These are phyloP conservation scores for Discoglossus pictus DNA, from an alignment of 2,797 vertebrate species.

Conservation along the genomic window DNA sequence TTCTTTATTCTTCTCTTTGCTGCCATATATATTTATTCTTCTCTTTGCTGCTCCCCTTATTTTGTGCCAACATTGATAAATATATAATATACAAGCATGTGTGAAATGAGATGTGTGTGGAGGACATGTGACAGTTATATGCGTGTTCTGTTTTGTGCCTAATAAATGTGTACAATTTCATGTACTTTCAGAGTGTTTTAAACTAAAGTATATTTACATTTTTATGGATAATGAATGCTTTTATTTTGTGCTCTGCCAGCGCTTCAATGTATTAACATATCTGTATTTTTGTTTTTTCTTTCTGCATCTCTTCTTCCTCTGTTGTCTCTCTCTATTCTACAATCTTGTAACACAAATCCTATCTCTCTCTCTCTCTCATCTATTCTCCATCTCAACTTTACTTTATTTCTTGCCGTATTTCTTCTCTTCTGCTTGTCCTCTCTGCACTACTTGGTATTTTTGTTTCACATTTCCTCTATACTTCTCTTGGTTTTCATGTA, in stretches of 20 bases:
- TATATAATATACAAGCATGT: too few relatives aligned
- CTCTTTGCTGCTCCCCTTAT: too few relatives aligned
- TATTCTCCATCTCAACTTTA: neutral
- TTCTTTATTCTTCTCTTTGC: too few relatives aligned
- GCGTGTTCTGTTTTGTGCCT: too few relatives aligned
- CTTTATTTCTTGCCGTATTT: neutral
- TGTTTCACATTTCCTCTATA: neutral
- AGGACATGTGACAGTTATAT: too few relatives aligned
- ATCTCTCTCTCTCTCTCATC: neutral
- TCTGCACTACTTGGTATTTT: constrained; percentile 74
- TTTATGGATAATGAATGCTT: neutral
- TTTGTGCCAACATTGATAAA: too few relatives aligned
- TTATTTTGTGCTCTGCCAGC: neutral
- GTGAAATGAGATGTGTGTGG: too few relatives aligned
- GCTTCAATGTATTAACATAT: constrained; percentile 23
- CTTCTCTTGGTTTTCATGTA: neutral
- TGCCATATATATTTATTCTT: too few relatives aligned
- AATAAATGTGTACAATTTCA: too few relatives aligned
- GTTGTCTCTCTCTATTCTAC: constrained; percentile 48
- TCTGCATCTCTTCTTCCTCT: constrained; percentile 64
- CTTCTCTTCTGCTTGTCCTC: constrained; percentile 60
- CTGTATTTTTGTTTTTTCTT: constrained; percentile 45
- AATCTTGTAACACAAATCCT: too few relatives aligned
- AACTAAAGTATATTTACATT: too few relatives aligned
- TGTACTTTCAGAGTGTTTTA: too few relatives aligned